phyloP scores from a whole-genome alignment of 2,797 vertebrate species.

The Brotula barbata region DNA sequence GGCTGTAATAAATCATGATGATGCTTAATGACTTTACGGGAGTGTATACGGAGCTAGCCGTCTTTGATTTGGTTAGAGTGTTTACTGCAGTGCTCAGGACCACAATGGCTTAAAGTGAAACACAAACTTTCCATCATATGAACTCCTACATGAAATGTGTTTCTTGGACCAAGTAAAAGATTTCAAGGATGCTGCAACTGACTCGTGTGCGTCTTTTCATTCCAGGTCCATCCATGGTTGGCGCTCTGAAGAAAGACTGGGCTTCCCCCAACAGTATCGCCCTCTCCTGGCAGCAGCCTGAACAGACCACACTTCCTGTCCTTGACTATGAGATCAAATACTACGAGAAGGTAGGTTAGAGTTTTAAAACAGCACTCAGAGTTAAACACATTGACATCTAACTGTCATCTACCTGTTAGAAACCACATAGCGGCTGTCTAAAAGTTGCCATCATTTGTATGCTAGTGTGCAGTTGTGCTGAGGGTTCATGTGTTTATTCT shows the following conservation, averaged over 20 bases:
- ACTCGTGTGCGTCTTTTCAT: background rate
- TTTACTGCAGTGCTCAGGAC: too few species aligned
- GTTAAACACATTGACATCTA: too few species aligned
- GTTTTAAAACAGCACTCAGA: too few species aligned
- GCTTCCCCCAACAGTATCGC: constrained; percentile 95
- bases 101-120: background rate
- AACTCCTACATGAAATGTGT: too few species aligned
- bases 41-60: too few species aligned
- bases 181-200: background rate
- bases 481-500: background rate
- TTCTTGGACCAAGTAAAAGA: too few species aligned
- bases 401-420: too few species aligned
- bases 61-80: too few species aligned
- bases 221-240: constrained; percentile 89
- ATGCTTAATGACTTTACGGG: background rate
- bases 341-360: constrained; percentile 88
- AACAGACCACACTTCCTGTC: constrained; percentile 83
- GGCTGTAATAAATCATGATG: background rate
- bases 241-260: constrained; percentile 93
- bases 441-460: background rate
- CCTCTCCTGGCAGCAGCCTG: constrained; percentile 94
- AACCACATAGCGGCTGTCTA: too few species aligned
- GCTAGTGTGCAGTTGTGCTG: too few species aligned
- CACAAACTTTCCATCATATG: background rate
- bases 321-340: constrained; percentile 98